Conservation (phyloP, 2,113 vertebrate genomes). For the Phoxinus phoxinus region DNA sequence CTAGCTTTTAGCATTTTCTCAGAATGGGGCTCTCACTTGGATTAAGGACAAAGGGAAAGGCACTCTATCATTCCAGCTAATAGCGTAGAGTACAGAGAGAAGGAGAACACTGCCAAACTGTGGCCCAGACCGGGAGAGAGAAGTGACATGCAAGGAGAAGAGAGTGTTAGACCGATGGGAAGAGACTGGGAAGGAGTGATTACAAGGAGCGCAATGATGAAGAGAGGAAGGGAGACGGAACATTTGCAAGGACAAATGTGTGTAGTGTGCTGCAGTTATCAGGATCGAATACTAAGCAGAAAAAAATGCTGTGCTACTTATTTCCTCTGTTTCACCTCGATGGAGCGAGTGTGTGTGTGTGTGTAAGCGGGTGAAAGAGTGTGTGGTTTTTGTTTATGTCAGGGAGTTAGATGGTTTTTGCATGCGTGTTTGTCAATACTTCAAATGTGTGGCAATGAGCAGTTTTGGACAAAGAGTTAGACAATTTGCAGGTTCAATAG, state of each 20-base stretch:
- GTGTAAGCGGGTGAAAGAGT: neutral
- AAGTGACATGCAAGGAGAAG: constrained; percentile 28
- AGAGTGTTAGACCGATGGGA: constrained; percentile 17
- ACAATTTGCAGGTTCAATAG: neutral
- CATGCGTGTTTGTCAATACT: neutral
- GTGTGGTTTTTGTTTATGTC: constrained; percentile 6
- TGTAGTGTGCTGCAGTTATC: constrained; percentile 61
- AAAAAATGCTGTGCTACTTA: constrained; percentile 58
- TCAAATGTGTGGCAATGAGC: neutral
- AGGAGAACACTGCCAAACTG: constrained; percentile 44
- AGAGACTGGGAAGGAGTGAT: constrained; percentile 45
- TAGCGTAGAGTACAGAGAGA: constrained; percentile 44
- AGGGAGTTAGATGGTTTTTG: constrained; percentile 17
- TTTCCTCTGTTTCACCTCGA: constrained; percentile 45
- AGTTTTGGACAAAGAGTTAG: neutral
- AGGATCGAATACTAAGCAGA: constrained; percentile 64
- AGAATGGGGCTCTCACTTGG: constrained; percentile 52
- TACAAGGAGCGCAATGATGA: neutral
- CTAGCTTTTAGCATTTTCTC: constrained; percentile 55
- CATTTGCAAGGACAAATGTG: constrained; percentile 64
- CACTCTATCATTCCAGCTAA: constrained; percentile 58
- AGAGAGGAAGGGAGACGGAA: constrained; percentile 33
- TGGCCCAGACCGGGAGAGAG: neutral
- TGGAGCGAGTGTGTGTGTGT: constrained; percentile 42
- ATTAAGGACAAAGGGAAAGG: constrained; percentile 63